A percentile compares a stretch with the other conserved stretches of the same genome.
phyloP scores from a whole-genome alignment of 2,113 vertebrate species.

The Austrofundulus limnaeus region DNA sequence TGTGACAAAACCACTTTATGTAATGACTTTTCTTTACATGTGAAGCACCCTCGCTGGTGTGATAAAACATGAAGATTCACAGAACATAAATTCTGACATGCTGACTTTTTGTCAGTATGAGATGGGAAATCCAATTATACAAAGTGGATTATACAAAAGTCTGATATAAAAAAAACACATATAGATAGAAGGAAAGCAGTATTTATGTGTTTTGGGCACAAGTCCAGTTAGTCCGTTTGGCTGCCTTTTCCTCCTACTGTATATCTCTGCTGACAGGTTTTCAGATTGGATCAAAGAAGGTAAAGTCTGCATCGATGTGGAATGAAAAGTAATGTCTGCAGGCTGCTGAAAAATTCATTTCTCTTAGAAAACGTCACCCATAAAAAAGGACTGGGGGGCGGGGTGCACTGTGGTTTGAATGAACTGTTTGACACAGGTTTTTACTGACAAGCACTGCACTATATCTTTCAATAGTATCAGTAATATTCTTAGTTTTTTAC shows the following conservation, averaged over 20 bases:
- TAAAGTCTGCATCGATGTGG: conserved; percentile 43
- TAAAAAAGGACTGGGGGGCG: conserved; percentile 10
- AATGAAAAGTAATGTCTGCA: conserved; percentile 37
- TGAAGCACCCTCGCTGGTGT: conserved; percentile 19
- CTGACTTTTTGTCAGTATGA: conserved; percentile 19
- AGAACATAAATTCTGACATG: conserved; percentile 25
- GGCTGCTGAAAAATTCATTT: conserved; percentile 23
- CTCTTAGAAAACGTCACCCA: conserved; percentile 10
- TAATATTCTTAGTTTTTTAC: not conserved
- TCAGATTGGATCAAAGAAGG: conserved; percentile 49
- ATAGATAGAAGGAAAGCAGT: conserved; percentile 11
- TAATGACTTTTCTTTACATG: conserved; percentile 19
- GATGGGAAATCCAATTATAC: conserved; percentile 39
- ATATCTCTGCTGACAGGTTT: conserved; percentile 33
- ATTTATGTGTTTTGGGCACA: conserved; percentile 49
- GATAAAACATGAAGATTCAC: conserved; percentile 47
- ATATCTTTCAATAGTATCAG: not conserved
- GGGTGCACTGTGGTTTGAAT: conserved; percentile 2
- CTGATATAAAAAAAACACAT: conserved; percentile 11
- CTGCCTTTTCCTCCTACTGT: conserved; percentile 17
- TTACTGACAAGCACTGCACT: not conserved
- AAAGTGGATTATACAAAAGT: conserved; percentile 24
- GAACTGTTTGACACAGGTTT: not conserved
- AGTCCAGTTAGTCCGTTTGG: conserved; percentile 35
- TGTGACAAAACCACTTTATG: conserved; percentile 4